Base-by-base conservation (phyloP, 2,888 invertebrate species). In the Litoditis marina region DNA sequence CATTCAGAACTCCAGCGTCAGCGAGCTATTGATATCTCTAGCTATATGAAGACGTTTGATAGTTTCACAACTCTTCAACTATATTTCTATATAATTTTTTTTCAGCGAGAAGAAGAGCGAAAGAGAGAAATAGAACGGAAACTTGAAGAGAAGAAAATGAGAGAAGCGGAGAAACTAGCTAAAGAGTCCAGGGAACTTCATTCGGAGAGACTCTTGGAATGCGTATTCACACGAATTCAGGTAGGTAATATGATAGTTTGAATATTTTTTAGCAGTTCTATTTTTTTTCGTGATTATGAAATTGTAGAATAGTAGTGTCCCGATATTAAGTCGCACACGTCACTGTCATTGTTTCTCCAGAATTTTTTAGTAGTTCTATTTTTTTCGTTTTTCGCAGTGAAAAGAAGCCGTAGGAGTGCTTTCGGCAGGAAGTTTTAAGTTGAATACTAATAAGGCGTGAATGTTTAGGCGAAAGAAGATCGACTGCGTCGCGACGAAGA, bases 171-270 rank as follows among this genome's bases (percentile, higher is more conserved):
- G 25, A 49, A 44, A 7, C 46, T 53, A 3, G 60, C 62, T 1
- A 31, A 32, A 50, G 49, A 57, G 22, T 13, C 4, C n/a, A 57
- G 66, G 27, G 52, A 60, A 8, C 36, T 68, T 7, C 71, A 74
- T 57, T 67, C 72, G 8, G 59, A 66, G 42, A 51, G 71, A n/a
- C 65, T 74, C 53, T 63, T 74, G 59, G 65, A 60, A n/a, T 69
- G 66, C 47, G 62, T 74, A 2, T 73, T 74, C 59, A 56, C 62
- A 7, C 64, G 71, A 27, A 71, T 74, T 60, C 65, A 71, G 47
- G 71, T 65, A 25, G 19, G 50, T n/a, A 39, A 25, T 28, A 19
- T 52, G 30, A 16, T 27, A 16, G 13, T 27, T 25, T 19, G 6
- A 31, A 27, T 28, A 52, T 25, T 31, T 2, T 16, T 16, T 2